These are phyloP conservation scores for Helicorthomorpha holstii DNA, from an alignment of 1,140 invertebrate genomes.

Conservation along the genomic window DNA sequence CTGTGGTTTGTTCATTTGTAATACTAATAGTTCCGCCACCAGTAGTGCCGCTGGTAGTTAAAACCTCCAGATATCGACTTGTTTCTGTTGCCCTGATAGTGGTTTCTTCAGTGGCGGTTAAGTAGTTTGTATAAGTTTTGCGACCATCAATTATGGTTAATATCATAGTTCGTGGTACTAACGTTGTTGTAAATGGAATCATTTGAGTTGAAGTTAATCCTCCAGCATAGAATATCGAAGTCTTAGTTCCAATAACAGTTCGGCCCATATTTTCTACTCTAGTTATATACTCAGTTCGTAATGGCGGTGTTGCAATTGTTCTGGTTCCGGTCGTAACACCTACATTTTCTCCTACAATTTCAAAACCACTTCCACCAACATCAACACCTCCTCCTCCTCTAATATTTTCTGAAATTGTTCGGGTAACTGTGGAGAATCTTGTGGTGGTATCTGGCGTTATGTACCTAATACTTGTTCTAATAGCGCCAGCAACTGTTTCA, in stretches of 20 bases:
- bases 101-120: not conserved
- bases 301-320: not conserved
- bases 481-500: not conserved
- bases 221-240: not conserved
- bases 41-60: too few species aligned
- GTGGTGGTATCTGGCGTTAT: not conserved
- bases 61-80: not conserved
- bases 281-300: not conserved
- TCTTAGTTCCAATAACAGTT: not conserved
- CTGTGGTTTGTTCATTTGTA: too few species aligned
- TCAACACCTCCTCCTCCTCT: not conserved
- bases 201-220: not conserved
- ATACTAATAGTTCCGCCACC: not conserved
- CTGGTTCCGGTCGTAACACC: not conserved
- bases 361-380: not conserved
- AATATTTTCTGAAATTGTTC: not conserved
- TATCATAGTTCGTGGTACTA: not conserved
- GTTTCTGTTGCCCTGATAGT: not conserved
- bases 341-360: too few species aligned
- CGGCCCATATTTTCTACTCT: not conserved
- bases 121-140: not conserved
- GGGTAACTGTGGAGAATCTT: not conserved
- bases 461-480: not conserved
- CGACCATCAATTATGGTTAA: not conserved
- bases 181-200: not conserved